phyloP scores from a whole-genome alignment of 2,797 vertebrate species.

The Danionella dracula region DNA sequence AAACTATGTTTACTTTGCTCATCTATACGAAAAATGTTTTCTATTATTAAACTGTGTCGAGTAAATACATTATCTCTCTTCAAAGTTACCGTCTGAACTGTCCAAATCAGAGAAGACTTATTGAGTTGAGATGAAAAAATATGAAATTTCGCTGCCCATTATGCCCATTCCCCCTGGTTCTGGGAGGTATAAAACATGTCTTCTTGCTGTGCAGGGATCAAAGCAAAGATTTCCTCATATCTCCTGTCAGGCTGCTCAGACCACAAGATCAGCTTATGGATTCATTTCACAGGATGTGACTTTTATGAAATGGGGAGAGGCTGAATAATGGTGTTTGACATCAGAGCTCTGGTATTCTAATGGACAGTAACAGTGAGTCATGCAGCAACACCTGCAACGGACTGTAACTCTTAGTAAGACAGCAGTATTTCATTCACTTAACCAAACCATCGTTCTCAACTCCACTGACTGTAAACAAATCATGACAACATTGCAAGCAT shows the following conservation, averaged over 20 bases:
- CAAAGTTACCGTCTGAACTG: no score
- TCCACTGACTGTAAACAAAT: not conserved
- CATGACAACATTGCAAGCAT: not conserved
- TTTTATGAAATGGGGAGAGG: conserved; percentile 23
- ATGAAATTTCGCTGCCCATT: conserved; percentile 31
- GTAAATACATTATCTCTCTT: no score
- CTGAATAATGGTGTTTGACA: not conserved
- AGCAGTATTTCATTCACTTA: not conserved
- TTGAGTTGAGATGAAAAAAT: conserved; percentile 1
- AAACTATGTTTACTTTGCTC: no score
- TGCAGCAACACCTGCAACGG: not conserved
- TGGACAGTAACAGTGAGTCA: conserved; percentile 24
- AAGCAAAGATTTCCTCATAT: conserved; percentile 16
- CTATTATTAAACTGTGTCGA: no score
- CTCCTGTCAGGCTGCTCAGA: not conserved
- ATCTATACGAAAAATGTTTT: no score
- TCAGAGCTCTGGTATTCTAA: conserved; percentile 1
- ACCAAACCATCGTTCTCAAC: not conserved
- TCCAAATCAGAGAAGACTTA: no score
- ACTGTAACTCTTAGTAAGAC: not conserved
- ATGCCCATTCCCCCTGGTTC: conserved; percentile 18
- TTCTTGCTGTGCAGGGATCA: conserved; percentile 33
- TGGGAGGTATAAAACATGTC: not conserved
- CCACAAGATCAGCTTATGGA: conserved; percentile 36
- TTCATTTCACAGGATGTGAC: conserved; percentile 30